phyloP scores from a whole-genome alignment of 1,140 invertebrate species.

The Euura lappo region DNA sequence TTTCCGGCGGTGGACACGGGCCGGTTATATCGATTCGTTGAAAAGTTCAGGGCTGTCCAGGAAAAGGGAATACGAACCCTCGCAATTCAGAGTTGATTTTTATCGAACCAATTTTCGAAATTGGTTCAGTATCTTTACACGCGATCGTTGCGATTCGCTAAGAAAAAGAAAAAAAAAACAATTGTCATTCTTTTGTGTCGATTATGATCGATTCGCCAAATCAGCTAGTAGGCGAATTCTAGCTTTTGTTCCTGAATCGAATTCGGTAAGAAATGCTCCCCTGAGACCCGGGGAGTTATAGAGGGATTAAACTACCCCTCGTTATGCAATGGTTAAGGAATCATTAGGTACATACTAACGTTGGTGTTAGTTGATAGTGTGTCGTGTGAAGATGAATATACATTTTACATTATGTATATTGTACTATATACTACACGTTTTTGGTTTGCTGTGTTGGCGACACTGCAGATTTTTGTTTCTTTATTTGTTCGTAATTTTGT shows the following conservation, averaged over 20 bases:
- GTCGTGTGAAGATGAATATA: constrained; percentile 58
- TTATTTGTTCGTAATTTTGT: constrained; percentile 33
- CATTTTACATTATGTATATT: constrained; percentile 27
- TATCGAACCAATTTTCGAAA: too few species aligned
- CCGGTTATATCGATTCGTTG: constrained; percentile 47
- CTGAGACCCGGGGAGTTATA: not conserved
- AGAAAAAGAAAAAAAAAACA: too few species aligned
- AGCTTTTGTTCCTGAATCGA: too few species aligned
- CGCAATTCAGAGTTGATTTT: not conserved
- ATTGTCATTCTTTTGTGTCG: too few species aligned
- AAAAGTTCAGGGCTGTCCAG: constrained; percentile 53
- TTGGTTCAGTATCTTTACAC: too few species aligned
- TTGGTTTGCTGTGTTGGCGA: constrained; percentile 55
- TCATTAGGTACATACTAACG: constrained; percentile 54
- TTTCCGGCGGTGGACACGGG: constrained; percentile 41
- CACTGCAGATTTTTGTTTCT: constrained; percentile 36
- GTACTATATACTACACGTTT: constrained; percentile 49
- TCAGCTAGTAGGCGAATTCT: too few species aligned
- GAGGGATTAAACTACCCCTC: not conserved
- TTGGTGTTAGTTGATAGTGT: constrained; percentile 62
- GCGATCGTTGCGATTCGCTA: too few species aligned
- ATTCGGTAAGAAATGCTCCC: not conserved
- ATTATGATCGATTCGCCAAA: too few species aligned
- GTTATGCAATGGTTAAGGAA: not conserved
- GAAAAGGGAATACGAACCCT: constrained; percentile 26